Base-by-base conservation (phyloP, 2,888 invertebrate genomes). In the Diarsia brunnea region DNA sequence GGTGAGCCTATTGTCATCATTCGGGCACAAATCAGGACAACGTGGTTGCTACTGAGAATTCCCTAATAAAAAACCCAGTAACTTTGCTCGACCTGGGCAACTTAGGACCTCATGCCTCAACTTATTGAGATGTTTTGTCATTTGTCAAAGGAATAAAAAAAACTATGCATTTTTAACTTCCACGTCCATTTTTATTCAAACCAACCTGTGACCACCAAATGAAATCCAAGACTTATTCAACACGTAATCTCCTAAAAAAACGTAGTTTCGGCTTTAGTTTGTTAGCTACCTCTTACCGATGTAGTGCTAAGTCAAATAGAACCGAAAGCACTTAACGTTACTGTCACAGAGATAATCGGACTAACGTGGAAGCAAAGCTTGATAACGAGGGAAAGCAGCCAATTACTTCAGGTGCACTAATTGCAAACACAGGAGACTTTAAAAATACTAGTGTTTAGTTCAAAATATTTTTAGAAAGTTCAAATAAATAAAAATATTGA, bases 361-460 rank as follows among this genome's bases (percentile, higher is more conserved):
- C 43, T 19, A 43, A 61, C n/a, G 5, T 69, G 14, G 55, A 45
- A 51, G 27, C 27, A 43, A 75, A 79, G 65, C 53, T 60, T 5
- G 31, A 60, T 27, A 70, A 58, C 51, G 19, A 65, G 24, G 31
- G n/a, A 21, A 53, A 80, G 49, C 19, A 19, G 31, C 4, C 19
- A 55, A 69, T 43, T 69, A 21, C 16, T 61, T 53, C 67, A 65
- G 58, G 47, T 69, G 60, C 51, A 47, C 63, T 73, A 58, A 58
- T 79, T 63, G 61, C 10, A 16, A 49, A 24, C 21, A 27, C 16
- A 58, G 16, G 49, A 27, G 12, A 45, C 1, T 47, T 31, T 14
- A 38, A 63, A 53, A 47, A 45, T 58, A 75, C 64, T 19, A 49
- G 8, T 60, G 31, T 31, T 31, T 4, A 31, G 31, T 31, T n/a